Evolutionary conservation across 1,140 invertebrate species (phyloP), one percentile per base, ranked within the genome.

Genomic region (Pomacea maculata): DNA sequence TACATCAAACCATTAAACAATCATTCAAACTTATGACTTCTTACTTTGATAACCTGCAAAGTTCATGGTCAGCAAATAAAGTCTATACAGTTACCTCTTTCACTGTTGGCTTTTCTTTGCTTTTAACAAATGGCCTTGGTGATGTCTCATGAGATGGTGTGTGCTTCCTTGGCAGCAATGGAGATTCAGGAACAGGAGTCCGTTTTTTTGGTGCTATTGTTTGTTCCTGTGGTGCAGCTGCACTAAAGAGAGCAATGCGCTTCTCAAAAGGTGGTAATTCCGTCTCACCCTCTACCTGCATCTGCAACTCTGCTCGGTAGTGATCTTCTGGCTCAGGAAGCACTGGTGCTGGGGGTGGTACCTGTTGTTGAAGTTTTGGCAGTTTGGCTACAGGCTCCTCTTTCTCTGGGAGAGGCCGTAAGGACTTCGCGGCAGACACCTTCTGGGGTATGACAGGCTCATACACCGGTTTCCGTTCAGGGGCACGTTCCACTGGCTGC

Each of bases 201-300:
- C 77, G 77, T 34, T 74, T 76, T 55, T 81, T 75, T n/a, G 77
- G 78, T 17, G 70, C 25, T 21, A 80, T 67, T 34, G 82, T 77
- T 2, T 82, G 82, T 70, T 78, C 79, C 34, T 76, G 63, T 67
- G 85, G 84, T 34, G 82, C 83, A 70, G 83, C 83, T 70, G 82
- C 77, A 64, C 84, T 82, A 68, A 86, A 88, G 21, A 89, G 75
- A 55, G 82, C 84, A 74, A 88, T 84, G 67, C 85, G 85, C 77
- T 87, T 88, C 71, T 88, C 85, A 84, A 86, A 88, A 52, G 82
- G 63, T 57, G 88, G 87, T 54, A 87, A 77, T n/a, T 86, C 81
- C 77, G 80, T 79, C 54, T 87, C 74, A 15, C 83, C 85, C 12
- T 84, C 86, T 57, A 89, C 73, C 78, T 88, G 83, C 84, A 89